These are phyloP conservation scores for Crocuta crocuta DNA, from an alignment of 2,113 vertebrate genomes.

Conservation along the genomic window DNA sequence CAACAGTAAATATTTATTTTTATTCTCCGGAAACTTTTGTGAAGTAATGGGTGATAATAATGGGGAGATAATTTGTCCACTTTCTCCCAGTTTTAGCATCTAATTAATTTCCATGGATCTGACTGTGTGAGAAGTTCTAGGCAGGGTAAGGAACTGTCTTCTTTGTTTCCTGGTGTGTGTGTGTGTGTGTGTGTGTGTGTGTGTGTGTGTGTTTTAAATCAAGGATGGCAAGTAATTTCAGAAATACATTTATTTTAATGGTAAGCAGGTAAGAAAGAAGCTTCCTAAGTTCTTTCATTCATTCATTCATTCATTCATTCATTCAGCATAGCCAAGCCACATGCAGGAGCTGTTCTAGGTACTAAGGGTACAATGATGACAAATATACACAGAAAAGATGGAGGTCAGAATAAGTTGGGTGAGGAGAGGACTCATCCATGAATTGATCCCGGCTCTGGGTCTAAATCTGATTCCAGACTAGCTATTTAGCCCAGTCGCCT, in stretches of 20 bases:
- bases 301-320: background rate
- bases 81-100: constrained; percentile 21
- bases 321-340: background rate
- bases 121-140: background rate
- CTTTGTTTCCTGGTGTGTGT: background rate
- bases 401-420: background rate
- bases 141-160: background rate
- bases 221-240: background rate
- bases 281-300: background rate
- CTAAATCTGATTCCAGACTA: background rate
- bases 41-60: background rate
- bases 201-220: background rate
- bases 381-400: background rate
- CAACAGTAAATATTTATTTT: constrained; percentile 43
- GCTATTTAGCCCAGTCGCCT: background rate
- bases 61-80: background rate
- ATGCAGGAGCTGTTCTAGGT: background rate
- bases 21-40: background rate
- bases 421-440: background rate
- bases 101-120: constrained; percentile 17
- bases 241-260: background rate
- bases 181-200: background rate
- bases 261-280: background rate
- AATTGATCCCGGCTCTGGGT: background rate
- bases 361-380: background rate